Percentiles rank a stretch among this genome's conserved stretches.
Evolutionary conservation across 2,113 vertebrate species (phyloP).

Genomic region (Phalacrocorax carbo): DNA sequence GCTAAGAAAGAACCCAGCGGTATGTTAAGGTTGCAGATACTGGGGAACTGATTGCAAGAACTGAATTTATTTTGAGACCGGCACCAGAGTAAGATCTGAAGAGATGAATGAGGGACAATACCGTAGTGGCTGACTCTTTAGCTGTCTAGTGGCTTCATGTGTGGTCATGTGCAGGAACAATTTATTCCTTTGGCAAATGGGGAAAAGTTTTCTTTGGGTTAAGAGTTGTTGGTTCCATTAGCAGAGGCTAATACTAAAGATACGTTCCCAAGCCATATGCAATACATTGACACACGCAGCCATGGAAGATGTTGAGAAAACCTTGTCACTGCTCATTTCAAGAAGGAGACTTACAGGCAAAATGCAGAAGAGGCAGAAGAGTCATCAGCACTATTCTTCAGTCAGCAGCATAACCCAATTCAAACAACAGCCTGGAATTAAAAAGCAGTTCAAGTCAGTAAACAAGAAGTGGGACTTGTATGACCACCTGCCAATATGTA

Average conservation of each 20-base stretch:
- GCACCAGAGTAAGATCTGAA: not conserved
- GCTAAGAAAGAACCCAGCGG: not conserved
- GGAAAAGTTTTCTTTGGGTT: not conserved
- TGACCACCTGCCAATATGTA: not conserved
- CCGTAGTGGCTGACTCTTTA: accelerated
- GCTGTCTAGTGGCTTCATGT: not conserved
- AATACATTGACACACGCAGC: not conserved
- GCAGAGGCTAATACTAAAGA: not conserved
- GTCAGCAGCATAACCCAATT: not conserved
- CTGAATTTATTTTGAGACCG: not conserved
- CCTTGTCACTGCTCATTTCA: not conserved
- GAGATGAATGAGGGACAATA: not conserved
- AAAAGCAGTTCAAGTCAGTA: not conserved
- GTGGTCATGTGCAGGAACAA: not conserved
- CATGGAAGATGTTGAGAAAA: not conserved
- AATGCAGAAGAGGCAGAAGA: not conserved
- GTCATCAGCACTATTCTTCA: not conserved
- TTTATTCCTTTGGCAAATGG: not conserved
- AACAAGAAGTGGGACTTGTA: not conserved
- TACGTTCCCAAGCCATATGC: not conserved
- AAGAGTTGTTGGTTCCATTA: not conserved
- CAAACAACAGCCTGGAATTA: not conserved
- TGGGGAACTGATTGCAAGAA: not conserved
- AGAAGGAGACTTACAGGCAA: not conserved
- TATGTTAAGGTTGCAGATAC: not conserved